Conservation (phyloP, 2,113 vertebrate species). For the Seriola dumerili region DNA sequence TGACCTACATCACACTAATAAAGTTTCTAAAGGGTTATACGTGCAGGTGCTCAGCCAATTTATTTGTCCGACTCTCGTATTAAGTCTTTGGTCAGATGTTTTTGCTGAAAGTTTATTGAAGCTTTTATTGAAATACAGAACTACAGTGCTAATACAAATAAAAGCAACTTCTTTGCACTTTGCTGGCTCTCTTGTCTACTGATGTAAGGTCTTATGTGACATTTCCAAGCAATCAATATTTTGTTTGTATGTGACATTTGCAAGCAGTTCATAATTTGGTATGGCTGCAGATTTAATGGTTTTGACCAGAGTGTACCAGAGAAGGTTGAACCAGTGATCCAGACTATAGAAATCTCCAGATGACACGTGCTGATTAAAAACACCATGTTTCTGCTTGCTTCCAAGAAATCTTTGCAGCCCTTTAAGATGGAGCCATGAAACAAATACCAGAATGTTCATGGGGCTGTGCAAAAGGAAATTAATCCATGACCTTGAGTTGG, state of each 20-base stretch:
- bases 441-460: constrained; percentile 48
- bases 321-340: constrained; percentile 74
- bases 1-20: constrained; percentile 39
- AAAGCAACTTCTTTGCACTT: constrained; percentile 32
- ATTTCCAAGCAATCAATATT: constrained; percentile 77
- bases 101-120: background rate
- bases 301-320: constrained; percentile 60
- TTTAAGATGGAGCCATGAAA: constrained; percentile 50
- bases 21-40: background rate
- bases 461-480: constrained; percentile 65
- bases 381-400: constrained; percentile 15
- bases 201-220: constrained; percentile 60
- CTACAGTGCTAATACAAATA: background rate
- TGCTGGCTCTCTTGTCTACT: constrained; percentile 12
- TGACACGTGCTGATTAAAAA: constrained; percentile 63
- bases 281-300: constrained; percentile 58
- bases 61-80: background rate
- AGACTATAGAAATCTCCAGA: constrained; percentile 49
- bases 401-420: constrained; percentile 37
- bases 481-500: constrained; percentile 65
- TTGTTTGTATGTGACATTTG: constrained; percentile 76
- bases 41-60: background rate
- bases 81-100: background rate
- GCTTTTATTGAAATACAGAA: constrained; percentile 1
- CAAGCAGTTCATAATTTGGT: constrained; percentile 70